Evolutionary conservation across 92 coral and sea anemone genomes (phyloP), one percentile per base, ranked within the genome.

Genomic region (Meandrina meandrites): DNA sequence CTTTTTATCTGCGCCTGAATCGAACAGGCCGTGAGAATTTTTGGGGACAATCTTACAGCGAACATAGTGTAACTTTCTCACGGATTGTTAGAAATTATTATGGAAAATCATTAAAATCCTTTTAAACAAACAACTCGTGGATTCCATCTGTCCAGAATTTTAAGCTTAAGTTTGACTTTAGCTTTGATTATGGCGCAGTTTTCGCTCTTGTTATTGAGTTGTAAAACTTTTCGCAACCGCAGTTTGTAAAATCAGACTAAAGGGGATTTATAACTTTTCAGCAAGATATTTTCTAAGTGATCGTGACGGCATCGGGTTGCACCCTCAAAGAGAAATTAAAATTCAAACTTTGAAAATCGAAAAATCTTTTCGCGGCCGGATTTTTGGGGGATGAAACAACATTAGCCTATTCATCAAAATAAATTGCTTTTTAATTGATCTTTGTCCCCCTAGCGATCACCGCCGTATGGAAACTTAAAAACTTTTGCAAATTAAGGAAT

Each of bases 11-110:
- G 79, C 82, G 89, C 77, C 72, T 92, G 90, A 84, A 90, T 92
- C 95, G 77, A 67, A 18, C 78, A 57, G 79, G 90, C 94, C 98
- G 98, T 94, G 96, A 93, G 98, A 94, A 94, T 70, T 86, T 91
- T 84, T 78, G 78, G 91, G 87, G 89, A 93, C 94, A 94, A 94
- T 84, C 88, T 91, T 90, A 93, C 89, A 88, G 88, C 79, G 96
- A 90, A 87, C 98, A 94, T 91, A 87, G 88, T 90, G 92, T 88
- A 73, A 83, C 71, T 89, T 94, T 94, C 98, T 94, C 98, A 94
- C 98, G 98, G 96, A 91, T 89, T 91, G 96, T 94, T 94, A 89
- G 78, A 94, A 94, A 91, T 93, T 94, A 91, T 84, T 86, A 91
- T 91, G 86, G 82, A 91, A 86, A 84, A 84, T 85, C 79, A 91